Base-by-base conservation (phyloP, 2,888 invertebrate species). In the Cerastis rubricosa region DNA sequence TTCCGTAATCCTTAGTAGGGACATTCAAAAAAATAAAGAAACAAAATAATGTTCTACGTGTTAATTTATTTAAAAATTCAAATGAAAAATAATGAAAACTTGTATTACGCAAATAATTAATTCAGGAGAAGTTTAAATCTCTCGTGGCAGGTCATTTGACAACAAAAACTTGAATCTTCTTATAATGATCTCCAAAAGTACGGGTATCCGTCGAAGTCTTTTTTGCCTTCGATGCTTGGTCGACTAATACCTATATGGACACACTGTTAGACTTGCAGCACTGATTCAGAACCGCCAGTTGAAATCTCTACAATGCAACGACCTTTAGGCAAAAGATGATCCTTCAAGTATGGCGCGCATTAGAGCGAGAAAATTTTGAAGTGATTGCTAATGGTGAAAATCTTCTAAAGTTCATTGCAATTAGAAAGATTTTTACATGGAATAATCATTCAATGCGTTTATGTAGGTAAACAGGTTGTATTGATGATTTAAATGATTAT, bases 1-100 rank as follows among this genome's bases (percentile, higher is more conserved):
- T 90, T 89, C 88, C 74, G 89, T 87, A 82, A 43, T 74, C 77
- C n/a, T 43, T 64, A 22, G 14, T 3, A 0, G 5, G 40, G n/a
- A 71, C 17, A 29, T n/a, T 5, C 25, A 3, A 35, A 45, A 45
- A 71, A 9, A 9, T 25, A 59, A 57, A 57, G 7, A 17, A 17
- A 7, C 7, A 17, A 59, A 59, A 59, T 59, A 14, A 59, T 57
- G 14, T 25, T 54, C 6, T 25, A 1, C 7, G 25, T 14, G 25
- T 14, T 25, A 25, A 54, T 54, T n/a, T n/a, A n/a, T n/a, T 54
- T 9, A 51, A 22, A 51, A 51, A 51, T 51, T 45, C 12, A 12
- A 11, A 12, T 12, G 19, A 6, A 49, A 49, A 0, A 49, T 19
- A 19, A 19, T 5, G 49, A 19, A 49, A 49, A 49, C 22, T 51